phyloP scores from a whole-genome alignment of 2,113 vertebrate species.

The Lontra canadensis region DNA sequence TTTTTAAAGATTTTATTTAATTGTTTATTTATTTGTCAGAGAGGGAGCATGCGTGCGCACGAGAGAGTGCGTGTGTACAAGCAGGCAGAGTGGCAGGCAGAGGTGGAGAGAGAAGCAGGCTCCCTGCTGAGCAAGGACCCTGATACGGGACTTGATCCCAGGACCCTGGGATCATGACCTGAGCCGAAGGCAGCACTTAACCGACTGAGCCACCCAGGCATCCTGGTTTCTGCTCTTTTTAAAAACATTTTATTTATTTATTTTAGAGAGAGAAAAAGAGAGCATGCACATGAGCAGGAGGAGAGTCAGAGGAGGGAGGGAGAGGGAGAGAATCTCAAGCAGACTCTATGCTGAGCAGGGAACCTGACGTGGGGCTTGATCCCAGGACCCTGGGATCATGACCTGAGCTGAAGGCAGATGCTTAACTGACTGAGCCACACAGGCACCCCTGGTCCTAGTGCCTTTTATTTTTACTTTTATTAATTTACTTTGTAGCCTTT shows the following conservation, averaged over 20 bases:
- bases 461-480: neutral
- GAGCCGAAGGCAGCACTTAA: neutral
- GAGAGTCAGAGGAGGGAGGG: too few relatives aligned
- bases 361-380: neutral
- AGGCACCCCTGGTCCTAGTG: neutral
- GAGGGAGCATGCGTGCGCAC: fast-evolving
- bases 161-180: neutral
- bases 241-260: too few relatives aligned
- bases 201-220: neutral
- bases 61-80: too few relatives aligned
- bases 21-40: neutral
- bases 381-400: neutral
- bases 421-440: neutral
- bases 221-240: too few relatives aligned
- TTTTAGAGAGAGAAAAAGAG: too few relatives aligned
- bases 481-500: neutral
- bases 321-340: neutral
- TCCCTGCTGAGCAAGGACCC: too few relatives aligned
- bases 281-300: too few relatives aligned
- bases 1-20: neutral
- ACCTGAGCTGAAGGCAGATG: neutral
- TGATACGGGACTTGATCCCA: neutral
- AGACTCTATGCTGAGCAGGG: neutral
- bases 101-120: too few relatives aligned
- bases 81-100: too few relatives aligned